Evolutionary conservation across 2,113 vertebrate species (phyloP), one percentile per base, ranked within the genome.

Genomic region (Sitta europaea): DNA sequence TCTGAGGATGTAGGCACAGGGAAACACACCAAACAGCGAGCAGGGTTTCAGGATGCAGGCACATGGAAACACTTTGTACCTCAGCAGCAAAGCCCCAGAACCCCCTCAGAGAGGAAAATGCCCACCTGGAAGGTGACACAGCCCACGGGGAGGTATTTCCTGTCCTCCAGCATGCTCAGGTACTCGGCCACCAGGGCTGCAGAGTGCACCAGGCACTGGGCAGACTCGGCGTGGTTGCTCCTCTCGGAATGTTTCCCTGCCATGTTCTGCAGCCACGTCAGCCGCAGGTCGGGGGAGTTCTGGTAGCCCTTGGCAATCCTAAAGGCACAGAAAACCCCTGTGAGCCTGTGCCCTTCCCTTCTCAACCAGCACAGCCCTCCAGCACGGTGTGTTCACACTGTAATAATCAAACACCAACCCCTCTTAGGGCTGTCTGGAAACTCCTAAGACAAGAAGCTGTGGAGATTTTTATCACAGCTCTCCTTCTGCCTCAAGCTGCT

Each of bases 211-310:
- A 99, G 97, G 97, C 99, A 99, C 97, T 99, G 99, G 5, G 99
- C 99, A 0, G 99, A 99, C 93, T 99, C 99, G 0, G 99, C 99
- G 0, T 99, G 99, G 84, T 99, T 99, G 97, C 98, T 99, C 85
- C 99, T 98, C 95, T 99, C 99, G 0, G 99, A 99, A 94, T 99
- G 99, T 65, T 99, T 99, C 53, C 99, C 99, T 8, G 99, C 99
- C 99, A 99, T 99, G 98, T 99, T 99, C 97, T 99, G 99, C 80
- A 99, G 96, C 99, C 99, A 99, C 0, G 99, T 99, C 83, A 99
- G 91, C 5, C 99, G 98, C 86, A 99, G 97, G 93, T 99, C 99
- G 5, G 99, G 99, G 33, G 99, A 99, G 2, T 99, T 99, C 98
- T 99, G 99, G 96, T 99, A 99, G 70, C 99, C 99, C 87, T 99